Evolutionary conservation across 2,888 invertebrate genomes (phyloP).

Genomic region (Epinotia nisella): DNA sequence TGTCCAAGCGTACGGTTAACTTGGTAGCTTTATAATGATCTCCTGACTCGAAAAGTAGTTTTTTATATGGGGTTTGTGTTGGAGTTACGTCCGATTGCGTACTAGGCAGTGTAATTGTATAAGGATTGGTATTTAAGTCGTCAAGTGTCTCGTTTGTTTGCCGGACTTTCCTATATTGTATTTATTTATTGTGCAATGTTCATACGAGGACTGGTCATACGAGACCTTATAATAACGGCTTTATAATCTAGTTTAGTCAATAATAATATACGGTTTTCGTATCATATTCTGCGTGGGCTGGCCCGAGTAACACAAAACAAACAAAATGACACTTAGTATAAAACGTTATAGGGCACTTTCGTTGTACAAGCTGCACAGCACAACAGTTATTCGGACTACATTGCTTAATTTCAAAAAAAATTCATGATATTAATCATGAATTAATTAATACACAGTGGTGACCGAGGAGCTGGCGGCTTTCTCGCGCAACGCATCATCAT

Average conservation of each 20-base stretch:
- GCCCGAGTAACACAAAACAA: not conserved
- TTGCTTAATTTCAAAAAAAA: too few species aligned
- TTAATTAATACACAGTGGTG: too few species aligned
- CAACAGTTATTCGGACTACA: too few species aligned
- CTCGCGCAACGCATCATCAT: too few species aligned
- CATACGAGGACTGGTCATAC: constrained; percentile 8
- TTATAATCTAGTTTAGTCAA: not conserved
- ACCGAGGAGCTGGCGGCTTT: too few species aligned
- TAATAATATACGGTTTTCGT: not conserved
- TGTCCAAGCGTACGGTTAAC: not conserved
- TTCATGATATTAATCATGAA: too few species aligned
- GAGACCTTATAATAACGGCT: constrained; percentile 13
- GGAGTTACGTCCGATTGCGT: not conserved
- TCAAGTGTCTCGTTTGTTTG: constrained; percentile 43
- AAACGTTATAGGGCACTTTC: too few species aligned
- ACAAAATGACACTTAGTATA: too few species aligned
- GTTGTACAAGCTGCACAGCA: too few species aligned
- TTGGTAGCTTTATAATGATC: constrained; percentile 19
- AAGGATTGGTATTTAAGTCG: constrained; percentile 44
- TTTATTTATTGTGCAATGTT: constrained; percentile 41
- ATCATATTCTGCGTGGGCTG: not conserved
- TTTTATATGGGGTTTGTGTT: not conserved
- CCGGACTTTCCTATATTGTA: constrained; percentile 37
- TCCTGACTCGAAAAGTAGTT: not conserved
- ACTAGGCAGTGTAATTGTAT: constrained; percentile 36